Evolutionary conservation across 2,113 vertebrate species (phyloP).

Genomic region (Macroglossus sobrinus): DNA sequence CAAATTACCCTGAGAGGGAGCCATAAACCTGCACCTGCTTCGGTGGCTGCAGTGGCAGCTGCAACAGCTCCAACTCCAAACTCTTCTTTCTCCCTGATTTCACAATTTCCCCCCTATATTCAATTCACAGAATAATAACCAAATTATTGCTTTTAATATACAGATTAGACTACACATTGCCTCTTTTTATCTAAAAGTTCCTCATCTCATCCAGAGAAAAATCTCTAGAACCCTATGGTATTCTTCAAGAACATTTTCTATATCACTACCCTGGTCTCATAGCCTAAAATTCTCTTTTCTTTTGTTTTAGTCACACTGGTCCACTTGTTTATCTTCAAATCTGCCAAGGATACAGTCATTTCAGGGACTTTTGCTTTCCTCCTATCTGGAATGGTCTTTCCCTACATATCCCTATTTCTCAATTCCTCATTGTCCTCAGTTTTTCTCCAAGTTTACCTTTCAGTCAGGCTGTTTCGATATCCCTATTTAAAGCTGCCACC

Average conservation of each 20-base stretch:
- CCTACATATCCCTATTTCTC: not conserved
- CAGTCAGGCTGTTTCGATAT: not conserved
- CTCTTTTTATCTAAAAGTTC: not conserved
- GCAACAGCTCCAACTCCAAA: not conserved
- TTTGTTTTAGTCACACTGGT: not conserved
- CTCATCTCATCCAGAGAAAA: not conserved
- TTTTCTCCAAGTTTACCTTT: not conserved
- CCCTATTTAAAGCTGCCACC: not conserved
- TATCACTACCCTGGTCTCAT: not conserved
- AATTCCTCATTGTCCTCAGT: not conserved
- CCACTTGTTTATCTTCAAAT: not conserved
- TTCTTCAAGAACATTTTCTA: not conserved
- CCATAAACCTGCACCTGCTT: rapidly evolving
- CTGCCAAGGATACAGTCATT: not conserved
- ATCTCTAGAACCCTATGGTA: not conserved
- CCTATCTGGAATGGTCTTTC: not conserved
- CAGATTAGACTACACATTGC: not conserved
- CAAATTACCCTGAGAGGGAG: not conserved
- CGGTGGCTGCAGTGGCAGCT: rapidly evolving
- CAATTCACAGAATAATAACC: not conserved
- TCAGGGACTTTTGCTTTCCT: not conserved
- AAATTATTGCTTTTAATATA: not conserved
- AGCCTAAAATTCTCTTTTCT: not conserved
- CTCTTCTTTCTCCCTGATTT: not conserved
- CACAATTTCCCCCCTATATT: not conserved